A percentile compares a stretch with the other conserved stretches of the same genome.
Evolutionary conservation across 2,888 invertebrate genomes (phyloP).

Genomic region (Eristalis pertinax): DNA sequence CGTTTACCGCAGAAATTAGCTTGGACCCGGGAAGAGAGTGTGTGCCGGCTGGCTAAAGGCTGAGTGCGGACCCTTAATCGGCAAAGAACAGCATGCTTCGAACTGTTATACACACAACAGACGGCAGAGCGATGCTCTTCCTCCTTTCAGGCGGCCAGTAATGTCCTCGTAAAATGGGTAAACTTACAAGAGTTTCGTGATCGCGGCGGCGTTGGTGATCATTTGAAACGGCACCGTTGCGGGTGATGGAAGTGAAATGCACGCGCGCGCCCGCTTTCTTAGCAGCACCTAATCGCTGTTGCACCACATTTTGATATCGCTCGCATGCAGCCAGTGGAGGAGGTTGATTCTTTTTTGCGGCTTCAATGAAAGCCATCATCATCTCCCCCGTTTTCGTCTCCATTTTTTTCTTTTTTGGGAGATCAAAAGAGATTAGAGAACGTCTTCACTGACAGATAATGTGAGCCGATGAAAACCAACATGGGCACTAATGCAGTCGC

Average conservation of each 20-base stretch:
- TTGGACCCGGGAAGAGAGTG: constrained; percentile 13
- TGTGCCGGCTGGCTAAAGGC: constrained; percentile 2
- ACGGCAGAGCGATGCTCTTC: background rate
- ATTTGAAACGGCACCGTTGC: too few relatives aligned
- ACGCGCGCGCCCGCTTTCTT: constrained; percentile 21
- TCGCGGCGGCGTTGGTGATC: background rate
- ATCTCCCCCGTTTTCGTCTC: background rate
- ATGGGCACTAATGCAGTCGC: constrained; percentile 38
- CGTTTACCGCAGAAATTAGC: constrained; percentile 65
- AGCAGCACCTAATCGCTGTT: constrained; percentile 55
- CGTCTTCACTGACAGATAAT: constrained; percentile 39
- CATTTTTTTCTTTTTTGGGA: constrained; percentile 12
- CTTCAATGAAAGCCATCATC: constrained; percentile 29
- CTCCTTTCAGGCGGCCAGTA: constrained; percentile 45
- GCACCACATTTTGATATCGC: constrained; percentile 23
- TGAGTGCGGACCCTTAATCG: constrained; percentile 7
- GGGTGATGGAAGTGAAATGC: constrained; percentile 2
- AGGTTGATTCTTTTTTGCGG: constrained; percentile 38
- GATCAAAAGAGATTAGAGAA: constrained; percentile 28
- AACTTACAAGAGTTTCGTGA: constrained; percentile 69
- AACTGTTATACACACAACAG: constrained; percentile 45
- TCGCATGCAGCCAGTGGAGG: background rate
- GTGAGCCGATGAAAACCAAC: constrained; percentile 38
- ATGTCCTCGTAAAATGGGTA: constrained; percentile 69
- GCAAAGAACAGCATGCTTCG: constrained; percentile 28